A percentile compares a stretch with the other conserved stretches of the same genome.
Conservation (phyloP, 2,888 invertebrate genomes). For the Clistopyga incitator region DNA sequence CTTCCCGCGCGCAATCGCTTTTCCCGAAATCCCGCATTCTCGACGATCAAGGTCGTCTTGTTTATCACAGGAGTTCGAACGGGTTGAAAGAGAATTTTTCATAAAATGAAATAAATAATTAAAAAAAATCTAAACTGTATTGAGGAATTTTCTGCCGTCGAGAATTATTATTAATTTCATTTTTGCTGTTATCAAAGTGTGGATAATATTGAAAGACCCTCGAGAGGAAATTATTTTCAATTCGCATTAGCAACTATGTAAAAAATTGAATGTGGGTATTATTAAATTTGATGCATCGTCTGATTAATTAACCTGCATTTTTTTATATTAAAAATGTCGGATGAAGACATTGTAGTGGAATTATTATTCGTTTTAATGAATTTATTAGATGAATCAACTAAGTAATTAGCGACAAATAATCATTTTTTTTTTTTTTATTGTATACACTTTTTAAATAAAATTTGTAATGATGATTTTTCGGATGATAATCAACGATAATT, state of each 20-base stretch:
- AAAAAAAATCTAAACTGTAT: neutral
- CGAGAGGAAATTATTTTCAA: no score
- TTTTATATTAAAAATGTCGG: neutral
- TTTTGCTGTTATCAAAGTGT: neutral
- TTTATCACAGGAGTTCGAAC: no score
- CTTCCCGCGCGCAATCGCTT: constrained; percentile 13
- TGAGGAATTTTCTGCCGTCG: no score
- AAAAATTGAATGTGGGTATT: neutral
- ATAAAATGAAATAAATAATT: neutral
- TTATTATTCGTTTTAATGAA: no score
- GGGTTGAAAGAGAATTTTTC: neutral
- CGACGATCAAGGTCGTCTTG: no score
- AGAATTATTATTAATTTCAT: no score
- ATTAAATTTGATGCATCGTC: no score
- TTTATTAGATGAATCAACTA: no score
- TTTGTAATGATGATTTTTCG: neutral
- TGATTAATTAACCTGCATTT: no score
- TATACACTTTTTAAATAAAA: neutral
- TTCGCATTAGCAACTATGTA: no score
- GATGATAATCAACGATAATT: neutral
- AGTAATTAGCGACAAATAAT: no score
- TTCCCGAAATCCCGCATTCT: constrained; percentile 15
- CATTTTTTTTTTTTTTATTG: no score
- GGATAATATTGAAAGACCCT: neutral
- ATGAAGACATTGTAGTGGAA: neutral